Evolutionary conservation across 2,113 vertebrate genomes (phyloP), one percentile per base, ranked within the genome.

Genomic region (Corythoichthys haematopterus): DNA sequence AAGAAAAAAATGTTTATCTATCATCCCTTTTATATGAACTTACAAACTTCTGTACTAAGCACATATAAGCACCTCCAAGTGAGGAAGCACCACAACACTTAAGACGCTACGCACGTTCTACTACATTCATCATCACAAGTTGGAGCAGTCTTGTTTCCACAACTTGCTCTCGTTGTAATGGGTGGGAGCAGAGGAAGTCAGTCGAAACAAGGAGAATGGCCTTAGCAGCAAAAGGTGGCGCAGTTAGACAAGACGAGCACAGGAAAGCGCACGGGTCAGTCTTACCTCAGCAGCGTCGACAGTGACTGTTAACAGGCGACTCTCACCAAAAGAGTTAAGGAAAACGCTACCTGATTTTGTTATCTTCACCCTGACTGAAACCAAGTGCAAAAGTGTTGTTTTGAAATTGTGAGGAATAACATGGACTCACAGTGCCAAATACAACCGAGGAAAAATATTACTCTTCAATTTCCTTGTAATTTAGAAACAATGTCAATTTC

Each of bases 101-200:
- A 55, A 10, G 47, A 81, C 69, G 33, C 16, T 69, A 75, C 16
- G 33, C 71, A 77, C 66, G 66, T 66, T 66, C 74, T 82, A 63
- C 45, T 72, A 77, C 66, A 70, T 68, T 66, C 75, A 84, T 63
- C 45, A 74, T 65, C 52, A 84, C 74, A 70, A 87, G 84, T 82
- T 56, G 77, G 64, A 78, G 68, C 38, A 78, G 76, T 73, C 87
- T 89, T 88, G 89, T 89, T 90, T 92, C 89, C 85, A 90, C 82
- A 89, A 80, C 87, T 77, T 69, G 51, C 58, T 65, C 64, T 68
- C 63, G 16, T 37, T 37, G 7, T 43, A 59, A 60, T 4, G 73
- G 63, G 40, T 47, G 58, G 78, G 68, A 37, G 74, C 13, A 75
- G 64, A 65, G 51, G 52, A 59, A 69, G 74, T 53, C 48, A 69